Evolutionary conservation across 2,797 vertebrate genomes (phyloP).

Genomic region (Phrynocephalus forsythii): DNA sequence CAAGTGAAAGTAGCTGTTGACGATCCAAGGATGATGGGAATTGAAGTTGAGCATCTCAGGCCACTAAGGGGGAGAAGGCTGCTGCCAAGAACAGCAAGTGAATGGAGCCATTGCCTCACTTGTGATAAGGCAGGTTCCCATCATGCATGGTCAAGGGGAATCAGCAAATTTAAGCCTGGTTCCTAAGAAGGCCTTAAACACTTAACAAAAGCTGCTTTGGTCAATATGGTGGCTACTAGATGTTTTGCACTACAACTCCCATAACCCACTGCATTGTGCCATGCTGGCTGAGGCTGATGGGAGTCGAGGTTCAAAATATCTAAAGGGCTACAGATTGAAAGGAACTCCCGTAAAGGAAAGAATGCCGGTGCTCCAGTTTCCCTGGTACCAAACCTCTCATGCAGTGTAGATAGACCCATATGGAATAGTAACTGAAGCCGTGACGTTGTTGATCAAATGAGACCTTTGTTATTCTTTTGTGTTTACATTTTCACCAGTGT

Average conservation of each 20-base stretch:
- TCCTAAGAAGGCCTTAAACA: not conserved
- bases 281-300: too few species aligned
- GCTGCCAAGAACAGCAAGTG: not conserved
- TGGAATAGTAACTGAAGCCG: too few species aligned
- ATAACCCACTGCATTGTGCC: too few species aligned
- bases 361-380: too few species aligned
- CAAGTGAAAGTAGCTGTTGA: not conserved
- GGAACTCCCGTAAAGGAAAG: too few species aligned
- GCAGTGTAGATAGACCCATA: too few species aligned
- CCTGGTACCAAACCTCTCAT: too few species aligned
- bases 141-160: not conserved
- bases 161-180: not conserved
- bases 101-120: not conserved
- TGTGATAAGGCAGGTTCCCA: not conserved
- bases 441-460: too few species aligned
- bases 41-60: not conserved
- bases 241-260: not conserved
- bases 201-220: not conserved
- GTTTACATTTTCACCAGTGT: slow-evolving; percentile 78
- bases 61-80: not conserved
- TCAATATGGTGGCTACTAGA: not conserved
- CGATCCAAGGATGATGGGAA: not conserved
- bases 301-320: too few species aligned
- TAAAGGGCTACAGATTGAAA: too few species aligned
- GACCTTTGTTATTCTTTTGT: not conserved